Evolutionary conservation across 2,113 vertebrate species (phyloP).

Genomic region (Genyomyrus donnyi): DNA sequence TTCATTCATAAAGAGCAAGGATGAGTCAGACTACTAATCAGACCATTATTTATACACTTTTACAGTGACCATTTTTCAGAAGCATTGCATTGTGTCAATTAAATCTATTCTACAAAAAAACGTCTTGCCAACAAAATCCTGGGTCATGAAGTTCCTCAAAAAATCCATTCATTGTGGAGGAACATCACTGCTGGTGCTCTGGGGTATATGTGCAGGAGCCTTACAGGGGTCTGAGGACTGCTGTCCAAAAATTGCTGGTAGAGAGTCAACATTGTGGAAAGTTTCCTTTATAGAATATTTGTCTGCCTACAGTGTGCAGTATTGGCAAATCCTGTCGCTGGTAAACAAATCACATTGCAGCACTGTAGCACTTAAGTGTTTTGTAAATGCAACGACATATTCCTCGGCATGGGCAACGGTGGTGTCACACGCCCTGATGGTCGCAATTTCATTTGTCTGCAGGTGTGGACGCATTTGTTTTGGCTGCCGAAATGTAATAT

Average conservation of each 20-base stretch:
- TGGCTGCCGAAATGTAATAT: not conserved
- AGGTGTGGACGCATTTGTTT: not conserved
- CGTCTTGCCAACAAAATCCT: not conserved
- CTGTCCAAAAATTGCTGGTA: not conserved
- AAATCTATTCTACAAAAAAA: not conserved
- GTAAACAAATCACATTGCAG: not conserved
- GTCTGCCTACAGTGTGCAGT: not conserved
- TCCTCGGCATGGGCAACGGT: not conserved
- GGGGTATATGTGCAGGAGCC: not conserved
- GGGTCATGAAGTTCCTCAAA: not conserved
- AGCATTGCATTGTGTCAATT: not conserved
- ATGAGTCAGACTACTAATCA: not conserved
- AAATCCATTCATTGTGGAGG: not conserved
- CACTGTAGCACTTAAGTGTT: not conserved
- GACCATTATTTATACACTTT: not conserved
- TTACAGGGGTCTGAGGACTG: not conserved
- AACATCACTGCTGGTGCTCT: not conserved
- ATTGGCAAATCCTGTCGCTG: not conserved
- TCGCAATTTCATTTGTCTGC: not conserved
- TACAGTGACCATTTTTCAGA: not conserved
- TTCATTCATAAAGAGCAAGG: not conserved
- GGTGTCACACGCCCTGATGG: not conserved
- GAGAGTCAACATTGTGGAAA: not conserved
- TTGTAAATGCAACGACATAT: not conserved
- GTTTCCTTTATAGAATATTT: not conserved